Percentiles rank a stretch among this genome's conserved stretches.
Conservation (phyloP, 2,888 invertebrate species). For the Phalera bucephala region DNA sequence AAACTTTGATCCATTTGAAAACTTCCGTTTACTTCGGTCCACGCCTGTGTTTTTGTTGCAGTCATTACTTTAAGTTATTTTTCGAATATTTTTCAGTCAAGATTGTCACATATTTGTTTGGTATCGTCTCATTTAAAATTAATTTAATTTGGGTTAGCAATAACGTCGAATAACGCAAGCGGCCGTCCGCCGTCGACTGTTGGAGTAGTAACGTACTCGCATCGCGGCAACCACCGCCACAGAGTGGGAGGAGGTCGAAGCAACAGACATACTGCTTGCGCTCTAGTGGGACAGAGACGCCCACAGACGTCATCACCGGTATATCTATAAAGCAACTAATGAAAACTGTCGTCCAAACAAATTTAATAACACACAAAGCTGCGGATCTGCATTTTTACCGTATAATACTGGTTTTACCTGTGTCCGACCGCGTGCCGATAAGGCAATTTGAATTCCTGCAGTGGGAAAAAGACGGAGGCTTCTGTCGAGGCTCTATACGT, state of each 20-base stretch:
- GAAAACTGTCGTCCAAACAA: constrained; percentile 53
- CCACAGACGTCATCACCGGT: constrained; percentile 52
- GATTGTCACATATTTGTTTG: constrained; percentile 39
- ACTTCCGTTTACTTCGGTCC: constrained; percentile 18
- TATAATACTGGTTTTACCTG: constrained; percentile 78
- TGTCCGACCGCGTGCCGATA: constrained; percentile 68
- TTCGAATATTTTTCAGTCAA: constrained; percentile 33
- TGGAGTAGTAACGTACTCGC: constrained; percentile 63
- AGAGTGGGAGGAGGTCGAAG: constrained; percentile 68
- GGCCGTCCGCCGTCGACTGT: constrained; percentile 72
- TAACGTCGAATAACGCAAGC: constrained; percentile 54
- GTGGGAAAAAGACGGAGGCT: constrained; percentile 77
- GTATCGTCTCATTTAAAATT: constrained; percentile 39
- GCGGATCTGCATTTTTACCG: constrained; percentile 47
- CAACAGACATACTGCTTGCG: constrained; percentile 51
- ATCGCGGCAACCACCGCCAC: constrained; percentile 45
- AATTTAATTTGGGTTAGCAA: constrained; percentile 39
- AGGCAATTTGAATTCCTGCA: constrained; percentile 77
- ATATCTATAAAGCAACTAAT: constrained; percentile 68
- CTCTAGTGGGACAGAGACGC: constrained; percentile 49
- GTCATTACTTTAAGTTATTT: constrained; percentile 13
- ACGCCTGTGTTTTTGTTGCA: constrained; percentile 16
- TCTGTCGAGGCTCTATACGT: constrained; percentile 52
- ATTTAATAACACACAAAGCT: constrained; percentile 45
- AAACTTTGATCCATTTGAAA: constrained; percentile 47